Evolutionary conservation across 2,888 invertebrate genomes (phyloP), one percentile per base, ranked within the genome.

Genomic region (Fragum whitleyi): DNA sequence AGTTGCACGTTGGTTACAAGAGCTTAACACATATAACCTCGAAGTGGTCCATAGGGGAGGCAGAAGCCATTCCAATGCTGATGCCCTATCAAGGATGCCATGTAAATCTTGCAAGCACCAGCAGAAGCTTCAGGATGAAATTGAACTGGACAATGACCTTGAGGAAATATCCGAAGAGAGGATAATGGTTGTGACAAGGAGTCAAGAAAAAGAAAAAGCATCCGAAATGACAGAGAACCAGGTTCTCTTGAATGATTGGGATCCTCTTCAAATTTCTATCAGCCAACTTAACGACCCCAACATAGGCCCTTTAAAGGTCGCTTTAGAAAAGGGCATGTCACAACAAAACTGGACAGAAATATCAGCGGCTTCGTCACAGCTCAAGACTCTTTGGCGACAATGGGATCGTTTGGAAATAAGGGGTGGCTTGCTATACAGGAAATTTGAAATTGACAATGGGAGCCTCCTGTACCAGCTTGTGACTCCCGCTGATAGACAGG

Each of bases 331-430:
- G 2, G 55, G 57, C 2, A 51, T 36, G 11, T 26, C 28, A 0
- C 42, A 75, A 36, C 81, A 79, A 55, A 32, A 21, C 0, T 86
- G 79, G 77, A 26, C 61, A 16, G 51, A 79, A 0, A 23, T 83
- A 21, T 77, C 81, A 16, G 16, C 32, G 0, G 70, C 42, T 9
- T 21, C 65, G 0, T 53, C 55, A 16, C 39, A 42, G 21, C 26
- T 84, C 1, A 86, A 84, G 39, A 73, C 74, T 2, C 61, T 87
- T 6, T 85, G 82, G 85, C 9, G 77, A 14, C 82, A 85, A 28
- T 85, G 86, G 83, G 80, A 82, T 29, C 70, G 85, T n/a, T 42
- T 88, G 21, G 69, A 42, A 19, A 59, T 86, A 11, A 59, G 36
- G 11, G 75, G 53, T 1, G 82, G 74, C 9, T 21, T 87, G 16